Evolutionary conservation across 2,113 vertebrate genomes (phyloP), one percentile per base, ranked within the genome.

Genomic region (Rostratula benghalensis): DNA sequence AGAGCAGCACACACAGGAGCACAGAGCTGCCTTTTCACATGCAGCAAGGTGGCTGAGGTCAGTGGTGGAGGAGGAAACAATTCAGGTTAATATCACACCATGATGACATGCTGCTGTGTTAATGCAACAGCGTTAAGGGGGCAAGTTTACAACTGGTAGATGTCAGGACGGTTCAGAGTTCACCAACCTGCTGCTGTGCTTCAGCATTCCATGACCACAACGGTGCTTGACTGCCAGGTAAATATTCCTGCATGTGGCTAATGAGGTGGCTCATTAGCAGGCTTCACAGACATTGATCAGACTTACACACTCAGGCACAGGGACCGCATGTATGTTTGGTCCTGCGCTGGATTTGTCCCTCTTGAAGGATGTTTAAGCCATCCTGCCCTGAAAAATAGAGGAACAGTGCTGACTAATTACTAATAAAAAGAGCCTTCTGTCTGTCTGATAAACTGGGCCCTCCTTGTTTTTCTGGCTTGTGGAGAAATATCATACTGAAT

Each of bases 221-320:
- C 0, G 0, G 48, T 0, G 1, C 45, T n/a, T 53, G 69, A 11
- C 69, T 54, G 21, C 13, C 2, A 6, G 59, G 90, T 79, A 43
- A 90, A 56, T 60, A n/a, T 11, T 73, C 63, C 90, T 88, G 61
- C 9, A 8, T 43, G 89, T 79, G 50, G 59, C 75, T 96, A 50
- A 86, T 48, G 93, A 93, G 79, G 27, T 28, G 79, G 39, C 60
- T 90, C 30, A 22, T 86, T 87, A 94, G 80, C 70, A 78, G 22
- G 3, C 69, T 48, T n/a, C 61, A 45, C 53, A 57, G 35, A 43
- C 53, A 54, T 13, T 65, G 74, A 48, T 82, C 81, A 85, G 65
- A 24, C 43, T 59, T 33, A 22, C 67, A 80, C 39, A 11, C 61
- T 23, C 3, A 31, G n/a, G 35, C 28, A 51, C 11, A 27, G 53